Percentiles rank a stretch among this genome's conserved stretches.
These are phyloP conservation scores for Drosophila novamexicana DNA, from an alignment of 1,140 invertebrate species.

Conservation along the genomic window DNA sequence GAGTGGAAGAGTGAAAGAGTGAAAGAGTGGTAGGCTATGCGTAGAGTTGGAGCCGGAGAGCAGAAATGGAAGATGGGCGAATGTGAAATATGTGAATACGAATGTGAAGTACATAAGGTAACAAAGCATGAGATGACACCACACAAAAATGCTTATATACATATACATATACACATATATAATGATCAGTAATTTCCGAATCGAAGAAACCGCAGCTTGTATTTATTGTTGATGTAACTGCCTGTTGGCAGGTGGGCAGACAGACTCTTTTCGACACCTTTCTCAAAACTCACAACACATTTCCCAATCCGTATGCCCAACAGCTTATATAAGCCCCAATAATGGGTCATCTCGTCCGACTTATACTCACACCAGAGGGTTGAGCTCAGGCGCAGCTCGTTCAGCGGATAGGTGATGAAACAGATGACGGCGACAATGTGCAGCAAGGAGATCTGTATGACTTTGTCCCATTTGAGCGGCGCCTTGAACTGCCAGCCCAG, in stretches of 20 bases:
- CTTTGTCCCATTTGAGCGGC: constrained; percentile 84
- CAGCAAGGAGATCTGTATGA: constrained; percentile 78
- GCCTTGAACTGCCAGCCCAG: constrained; percentile 76
- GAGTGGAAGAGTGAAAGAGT: neutral
- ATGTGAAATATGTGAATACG: neutral
- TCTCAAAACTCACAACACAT: constrained; percentile 18
- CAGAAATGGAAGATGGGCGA: neutral
- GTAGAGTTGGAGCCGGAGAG: constrained; percentile 3
- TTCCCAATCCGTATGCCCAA: neutral
- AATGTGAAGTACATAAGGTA: constrained; percentile 2
- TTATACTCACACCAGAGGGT: constrained; percentile 78
- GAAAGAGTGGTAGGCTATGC: constrained; percentile 12
- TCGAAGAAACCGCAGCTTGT: constrained; percentile 4
- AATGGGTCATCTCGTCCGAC: neutral
- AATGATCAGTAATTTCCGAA: constrained; percentile 28
- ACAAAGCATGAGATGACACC: constrained; percentile 13
- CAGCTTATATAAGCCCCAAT: constrained; percentile 22
- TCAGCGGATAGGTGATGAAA: constrained; percentile 60
- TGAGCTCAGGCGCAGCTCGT: constrained; percentile 43
- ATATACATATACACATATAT: neutral
- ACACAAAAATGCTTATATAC: constrained; percentile 1
- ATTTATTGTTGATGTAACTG: constrained; percentile 13
- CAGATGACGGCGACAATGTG: constrained; percentile 67
- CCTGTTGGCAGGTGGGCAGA: constrained; percentile 14
- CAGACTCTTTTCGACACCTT: constrained; percentile 18